Percentiles rank a stretch among this genome's conserved stretches.
Conservation (phyloP, 2,797 vertebrate species). For the Telmatherina bonti region DNA sequence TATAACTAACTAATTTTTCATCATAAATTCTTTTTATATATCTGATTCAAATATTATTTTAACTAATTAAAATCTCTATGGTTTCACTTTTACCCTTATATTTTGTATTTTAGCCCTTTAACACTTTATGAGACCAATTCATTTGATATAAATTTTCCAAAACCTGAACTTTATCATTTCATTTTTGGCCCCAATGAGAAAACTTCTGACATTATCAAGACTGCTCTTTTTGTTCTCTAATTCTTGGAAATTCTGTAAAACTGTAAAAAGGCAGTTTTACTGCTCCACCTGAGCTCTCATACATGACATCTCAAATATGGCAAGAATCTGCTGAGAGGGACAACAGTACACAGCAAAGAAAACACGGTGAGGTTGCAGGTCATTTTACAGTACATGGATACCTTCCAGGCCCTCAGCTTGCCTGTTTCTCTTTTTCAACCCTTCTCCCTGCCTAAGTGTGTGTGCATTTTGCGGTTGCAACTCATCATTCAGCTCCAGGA, state of each 20-base stretch:
- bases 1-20: not conserved
- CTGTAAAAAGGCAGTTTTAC: not conserved
- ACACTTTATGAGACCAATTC: not conserved
- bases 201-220: not conserved
- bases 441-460: not conserved
- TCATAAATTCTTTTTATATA: too few species aligned
- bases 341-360: conserved; percentile 34
- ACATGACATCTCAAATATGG: conserved; percentile 45
- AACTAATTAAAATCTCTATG: too few species aligned
- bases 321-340: conserved; percentile 69
- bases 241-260: not conserved
- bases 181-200: not conserved
- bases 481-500: conserved; percentile 42
- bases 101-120: not conserved
- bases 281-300: not conserved
- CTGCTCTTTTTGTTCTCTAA: not conserved
- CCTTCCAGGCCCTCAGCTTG: conserved; percentile 25
- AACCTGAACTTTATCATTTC: not conserved
- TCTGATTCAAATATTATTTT: too few species aligned
- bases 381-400: conserved; percentile 39
- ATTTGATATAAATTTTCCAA: not conserved
- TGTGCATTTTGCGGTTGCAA: conserved; percentile 30
- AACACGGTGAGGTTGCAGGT: conserved; percentile 47
- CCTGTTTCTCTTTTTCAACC: conserved; percentile 9
- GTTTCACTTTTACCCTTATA: too few species aligned